Conservation (phyloP, 2,113 vertebrate species). For the Tychaedon coryphoeus region DNA sequence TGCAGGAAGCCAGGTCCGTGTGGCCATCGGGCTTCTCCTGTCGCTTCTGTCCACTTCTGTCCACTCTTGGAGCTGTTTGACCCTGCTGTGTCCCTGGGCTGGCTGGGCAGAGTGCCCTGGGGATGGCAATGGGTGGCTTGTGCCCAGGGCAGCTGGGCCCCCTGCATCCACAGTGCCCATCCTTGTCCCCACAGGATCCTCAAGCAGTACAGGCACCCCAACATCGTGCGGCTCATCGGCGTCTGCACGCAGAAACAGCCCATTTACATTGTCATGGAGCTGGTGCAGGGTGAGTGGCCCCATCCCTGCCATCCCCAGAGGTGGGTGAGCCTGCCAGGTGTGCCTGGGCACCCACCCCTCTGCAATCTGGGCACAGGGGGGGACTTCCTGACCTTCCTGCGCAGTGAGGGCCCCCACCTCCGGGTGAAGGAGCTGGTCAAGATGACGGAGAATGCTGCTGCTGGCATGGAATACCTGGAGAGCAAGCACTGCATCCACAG, state of each 20-base stretch:
- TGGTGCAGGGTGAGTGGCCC: slow-evolving; percentile 82
- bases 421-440: slow-evolving; percentile 80
- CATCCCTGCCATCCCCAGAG: rapidly evolving
- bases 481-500: slow-evolving; percentile 95
- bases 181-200: slow-evolving; percentile 81
- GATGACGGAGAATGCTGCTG: slow-evolving; percentile 87
- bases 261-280: slow-evolving; percentile 97
- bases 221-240: slow-evolving; percentile 92
- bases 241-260: slow-evolving; percentile 97
- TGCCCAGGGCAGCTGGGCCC: rapidly evolving
- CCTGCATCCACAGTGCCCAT: rapidly evolving
- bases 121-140: rapidly evolving
- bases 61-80: background rate
- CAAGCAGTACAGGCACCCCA: slow-evolving; percentile 94
- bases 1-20: slow-evolving; percentile 91
- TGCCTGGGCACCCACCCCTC: background rate
- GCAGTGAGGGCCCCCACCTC: slow-evolving; percentile 77
- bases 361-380: slow-evolving; percentile 76
- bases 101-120: background rate
- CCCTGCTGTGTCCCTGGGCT: rapidly evolving
- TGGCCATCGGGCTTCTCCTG: rapidly evolving
- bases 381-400: slow-evolving; percentile 91
- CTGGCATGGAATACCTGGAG: slow-evolving; percentile 94
- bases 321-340: rapidly evolving
- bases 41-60: background rate